Evolutionary conservation across 2,888 invertebrate species (phyloP), one percentile per base, ranked within the genome.

Genomic region (Chloromyia formosa): DNA sequence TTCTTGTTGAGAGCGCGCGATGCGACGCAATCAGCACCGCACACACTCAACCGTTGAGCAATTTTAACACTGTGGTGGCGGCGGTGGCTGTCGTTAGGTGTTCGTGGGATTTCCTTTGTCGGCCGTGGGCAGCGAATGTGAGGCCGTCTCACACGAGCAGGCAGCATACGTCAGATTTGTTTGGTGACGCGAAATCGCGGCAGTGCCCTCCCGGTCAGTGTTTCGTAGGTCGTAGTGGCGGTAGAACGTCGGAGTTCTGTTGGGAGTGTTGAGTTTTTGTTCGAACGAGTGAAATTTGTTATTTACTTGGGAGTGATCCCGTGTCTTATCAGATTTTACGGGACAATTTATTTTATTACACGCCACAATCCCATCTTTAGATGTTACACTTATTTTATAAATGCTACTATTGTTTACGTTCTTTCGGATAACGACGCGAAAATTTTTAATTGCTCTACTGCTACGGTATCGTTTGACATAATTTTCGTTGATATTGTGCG

Each of bases 241-340:
- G 84, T 84, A 84, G 81, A 84, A 82, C 83, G 80, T 82, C 80
- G 80, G 81, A 80, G 78, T 80, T 79, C 82, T 81, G 81, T 81
- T 80, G 78, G 75, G 56, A 45, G 66, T 75, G 53, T 23, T 35
- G 27, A 35, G 14, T 71, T 73, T 69, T 20, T 7, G 56, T 61
- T 73, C 45, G 7, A 23, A 35, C 27, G 58, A 45, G 16, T 27
- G 1, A 49, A 49, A n/a, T 58, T 27, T 66, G 35, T 56, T 72
- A n/a, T n/a, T n/a, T n/a, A n/a, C 62, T 74, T 75, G 62, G 27
- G 3, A 35, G 27, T 35, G 27, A 35, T 35, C 20, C 22, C 56
- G 56, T 56, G 56, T 56, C 56, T 4, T 7, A 35, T 35, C 27
- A 2, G 27, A 35, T 35, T 35, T 35, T 35, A 35, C 27, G n/a